Base-by-base conservation (phyloP, 2,797 vertebrate genomes). In the Tamandua tetradactyla region DNA sequence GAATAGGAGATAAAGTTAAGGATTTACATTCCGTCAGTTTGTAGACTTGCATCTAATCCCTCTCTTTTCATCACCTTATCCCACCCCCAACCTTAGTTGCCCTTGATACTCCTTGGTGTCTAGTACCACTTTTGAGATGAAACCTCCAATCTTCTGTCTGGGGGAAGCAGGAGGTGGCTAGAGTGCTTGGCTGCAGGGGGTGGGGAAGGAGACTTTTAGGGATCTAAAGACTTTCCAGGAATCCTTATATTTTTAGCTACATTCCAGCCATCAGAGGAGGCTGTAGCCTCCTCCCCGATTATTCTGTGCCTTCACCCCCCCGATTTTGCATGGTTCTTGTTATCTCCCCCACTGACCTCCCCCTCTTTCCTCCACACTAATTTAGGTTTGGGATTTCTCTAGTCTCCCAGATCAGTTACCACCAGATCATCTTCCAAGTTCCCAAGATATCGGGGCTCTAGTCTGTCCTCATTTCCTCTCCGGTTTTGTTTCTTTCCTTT, bases 401-500 rank as follows among this genome's bases (percentile, higher is more conserved):
- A 44, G 2, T 69, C 40, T 85, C 90, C 75, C 42, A 71, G 79
- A 42, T 89, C 75, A 61, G 12, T 82, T 64, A 74, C 76, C 15
- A 72, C 32, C 61, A 42, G 68, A 44, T 89, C 72, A 80, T 89
- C 59, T 92, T 32, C 79, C 42, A 17, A 37, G 69, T 32, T 87
- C 88, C 61, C 27, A 61, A 71, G 69, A 79, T 93, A 32, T 12
- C 68, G 18, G 59, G 87, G 30, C 55, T 92, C 76, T 32, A 18
- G 25, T 90, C 61, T 57, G 30, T 80, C 94, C 27, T 89, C 49
- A 20, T 75, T 32, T 64, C 42, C 14, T 84, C 47, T 83, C 30
- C 47, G 40, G 5, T 87, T 83, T 71, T 94, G 13, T 94, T 90
- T 69, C 25, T 89, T 87, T 75, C 62, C 61, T 83, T 91, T 66